Evolutionary conservation across 2,797 vertebrate genomes (phyloP), one percentile per base, ranked within the genome.

Genomic region (Hylomyscus alleni): DNA sequence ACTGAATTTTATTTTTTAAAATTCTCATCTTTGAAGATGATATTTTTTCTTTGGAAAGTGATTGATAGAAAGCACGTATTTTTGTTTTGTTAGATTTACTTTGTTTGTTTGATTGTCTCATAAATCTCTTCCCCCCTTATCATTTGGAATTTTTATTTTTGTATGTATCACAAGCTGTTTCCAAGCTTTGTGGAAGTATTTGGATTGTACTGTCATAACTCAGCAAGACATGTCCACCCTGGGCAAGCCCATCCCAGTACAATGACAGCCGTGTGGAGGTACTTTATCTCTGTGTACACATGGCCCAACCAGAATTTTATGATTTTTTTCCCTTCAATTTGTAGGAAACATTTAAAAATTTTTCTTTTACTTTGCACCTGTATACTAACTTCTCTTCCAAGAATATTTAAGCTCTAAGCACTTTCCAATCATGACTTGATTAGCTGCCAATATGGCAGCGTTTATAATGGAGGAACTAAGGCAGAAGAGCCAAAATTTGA

Each of bases 351-450:
- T 97, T 97, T 93, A n/a, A n/a, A 91, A 96, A 12, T 87, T 73
- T 85, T 94, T 95, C 90, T 96, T 95, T 96, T 95, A 88, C 91
- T 96, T 95, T 96, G 95, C 97, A 98, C 97, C 97, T 98, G 97
- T 97, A 97, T 84, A 52, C 60, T 93, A 58, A 89, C 91, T 97
- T 95, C 95, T 97, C 96, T 97, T 98, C 96, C 97, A 98, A 97
- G 96, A 97, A 97, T 97, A 97, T 97, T 98, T 95, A 95, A 97
- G 95, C 96, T 97, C 95, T 93, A 96, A 97, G 95, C 94, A 97
- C 83, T 97, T 97, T 97, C 96, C 96, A 97, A 96, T 97, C 97
- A 98, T 97, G 95, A 95, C 67, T 97, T 97, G 96, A 95, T 95
- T 96, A 86, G 96, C 95, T 97, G 94, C 97, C 97, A 98, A 95